Conservation (phyloP, 2,888 invertebrate genomes). For the Aquatica leii region DNA sequence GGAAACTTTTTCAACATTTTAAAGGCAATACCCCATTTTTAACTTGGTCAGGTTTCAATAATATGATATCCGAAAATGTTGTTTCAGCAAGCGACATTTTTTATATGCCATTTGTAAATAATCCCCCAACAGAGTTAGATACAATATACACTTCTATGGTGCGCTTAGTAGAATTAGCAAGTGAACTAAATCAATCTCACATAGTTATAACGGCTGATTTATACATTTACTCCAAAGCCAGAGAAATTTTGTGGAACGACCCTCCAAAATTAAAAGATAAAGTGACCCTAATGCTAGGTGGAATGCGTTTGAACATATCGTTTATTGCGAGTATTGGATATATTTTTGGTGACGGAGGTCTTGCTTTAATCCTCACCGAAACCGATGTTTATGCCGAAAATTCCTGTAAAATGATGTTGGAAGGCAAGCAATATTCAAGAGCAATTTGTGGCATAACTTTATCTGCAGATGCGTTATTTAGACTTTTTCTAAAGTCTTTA, state of each 20-base stretch:
- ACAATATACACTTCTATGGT: constrained; percentile 22
- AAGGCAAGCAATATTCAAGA: constrained; percentile 31
- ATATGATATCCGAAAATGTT: not conserved
- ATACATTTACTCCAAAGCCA: constrained; percentile 33
- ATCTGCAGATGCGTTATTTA: constrained; percentile 21
- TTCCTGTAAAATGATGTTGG: constrained; percentile 25
- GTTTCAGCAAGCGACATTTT: constrained; percentile 22
- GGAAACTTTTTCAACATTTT: not conserved
- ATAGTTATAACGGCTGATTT: constrained; percentile 15
- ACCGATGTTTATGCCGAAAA: constrained; percentile 18
- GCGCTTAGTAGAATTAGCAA: constrained; percentile 26
- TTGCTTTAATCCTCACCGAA: constrained; percentile 16
- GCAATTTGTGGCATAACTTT: constrained; percentile 28
- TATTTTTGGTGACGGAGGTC: constrained; percentile 38
- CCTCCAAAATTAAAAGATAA: constrained; percentile 26
- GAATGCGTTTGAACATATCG: constrained; percentile 34
- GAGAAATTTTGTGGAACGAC: constrained; percentile 36
- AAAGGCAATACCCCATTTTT: not conserved
- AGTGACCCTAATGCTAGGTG: constrained; percentile 28
- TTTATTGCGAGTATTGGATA: constrained; percentile 35
- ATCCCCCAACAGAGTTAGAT: constrained; percentile 15
- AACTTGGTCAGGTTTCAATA: not conserved
- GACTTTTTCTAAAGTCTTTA: too few relatives aligned
- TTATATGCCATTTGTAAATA: constrained; percentile 36
- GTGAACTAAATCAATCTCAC: constrained; percentile 17